Evolutionary conservation across 2,888 invertebrate genomes (phyloP), one percentile per base, ranked within the genome.

Genomic region (Neoitamus cyanurus): DNA sequence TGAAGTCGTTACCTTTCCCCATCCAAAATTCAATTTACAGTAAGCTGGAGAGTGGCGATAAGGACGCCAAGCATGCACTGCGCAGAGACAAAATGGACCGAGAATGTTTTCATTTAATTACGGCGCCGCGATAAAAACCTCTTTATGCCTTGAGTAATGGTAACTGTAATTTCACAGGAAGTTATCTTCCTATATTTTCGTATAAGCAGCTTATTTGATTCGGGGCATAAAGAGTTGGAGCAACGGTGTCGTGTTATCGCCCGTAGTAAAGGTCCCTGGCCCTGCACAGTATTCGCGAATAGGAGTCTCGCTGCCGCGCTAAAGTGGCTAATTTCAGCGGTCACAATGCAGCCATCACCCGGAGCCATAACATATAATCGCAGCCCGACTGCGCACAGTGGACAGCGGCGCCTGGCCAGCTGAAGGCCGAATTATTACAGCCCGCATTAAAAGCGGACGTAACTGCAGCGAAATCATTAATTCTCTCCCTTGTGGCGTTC

Each of bases 71-170:
- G 46, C 46, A 48, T 46, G 42, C 78, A 48, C 34, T 3, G 15
- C 31, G 6, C 78, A 46, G 25, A 25, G 48, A 13, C 46, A 46
- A 46, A 78, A 78, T 78, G 28, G 78, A 28, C 48, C 31, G 15
- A 28, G 48, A 78, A 78, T 78, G 78, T 78, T 78, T 78, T 78
- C 20, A 28, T 78, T 78, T 78, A 78, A 78, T 78, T 78, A 78
- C n/a, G 78, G 28, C 48, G 78, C 31, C 31, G 30, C 48, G 46
- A 78, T 78, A 78, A 78, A 78, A 78, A 78, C 78, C 77, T 78
- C 25, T 78, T 46, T 78, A 78, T 78, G 42, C 78, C 78, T 48
- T 78, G 78, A 78, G 46, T 78, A 46, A 78, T 78, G 48, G 42
- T 46, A 78, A 48, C 46, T 46, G 78, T 28, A 78, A 28, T 78